These are phyloP conservation scores for Mimumesa dahlbomi DNA, from an alignment of 2,888 invertebrate species.

Conservation along the genomic window DNA sequence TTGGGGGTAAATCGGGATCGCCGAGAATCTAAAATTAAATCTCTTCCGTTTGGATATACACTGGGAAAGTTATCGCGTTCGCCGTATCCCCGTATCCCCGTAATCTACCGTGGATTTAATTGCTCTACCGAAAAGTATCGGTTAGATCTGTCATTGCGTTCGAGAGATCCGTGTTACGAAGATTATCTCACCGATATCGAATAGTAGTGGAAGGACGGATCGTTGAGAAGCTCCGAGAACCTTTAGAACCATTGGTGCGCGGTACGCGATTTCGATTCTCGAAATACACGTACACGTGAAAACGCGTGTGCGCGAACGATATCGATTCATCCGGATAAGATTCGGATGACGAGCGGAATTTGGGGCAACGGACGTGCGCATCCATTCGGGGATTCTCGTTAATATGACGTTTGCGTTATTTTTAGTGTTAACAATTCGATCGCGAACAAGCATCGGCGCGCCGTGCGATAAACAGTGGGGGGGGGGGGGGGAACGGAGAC, in stretches of 20 bases:
- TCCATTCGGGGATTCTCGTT: slow-evolving; percentile 28
- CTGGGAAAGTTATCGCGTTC: too few species aligned
- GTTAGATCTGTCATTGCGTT: too few species aligned
- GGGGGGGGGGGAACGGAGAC: neutral
- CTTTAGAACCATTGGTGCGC: too few species aligned
- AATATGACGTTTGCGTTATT: slow-evolving; percentile 57
- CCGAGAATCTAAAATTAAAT: neutral
- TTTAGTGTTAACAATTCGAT: slow-evolving; percentile 60
- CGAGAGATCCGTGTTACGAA: too few species aligned
- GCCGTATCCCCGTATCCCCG: too few species aligned
- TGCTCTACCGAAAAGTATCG: too few species aligned
- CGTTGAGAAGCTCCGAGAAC: too few species aligned
- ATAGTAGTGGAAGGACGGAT: too few species aligned
- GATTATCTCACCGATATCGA: too few species aligned
- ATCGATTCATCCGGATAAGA: neutral
- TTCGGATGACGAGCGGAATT: slow-evolving; percentile 40
- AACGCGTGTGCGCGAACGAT: neutral
- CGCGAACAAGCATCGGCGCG: slow-evolving; percentile 39
- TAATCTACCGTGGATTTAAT: too few species aligned
- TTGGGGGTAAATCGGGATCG: neutral
- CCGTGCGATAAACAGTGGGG: slow-evolving; percentile 38
- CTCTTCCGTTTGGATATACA: too few species aligned
- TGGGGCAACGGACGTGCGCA: slow-evolving; percentile 49
- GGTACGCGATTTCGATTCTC: too few species aligned
- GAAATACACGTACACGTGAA: neutral